Evolutionary conservation across 2,888 invertebrate genomes (phyloP), one percentile per base, ranked within the genome.

Genomic region (Cryptocheilus praepositus): DNA sequence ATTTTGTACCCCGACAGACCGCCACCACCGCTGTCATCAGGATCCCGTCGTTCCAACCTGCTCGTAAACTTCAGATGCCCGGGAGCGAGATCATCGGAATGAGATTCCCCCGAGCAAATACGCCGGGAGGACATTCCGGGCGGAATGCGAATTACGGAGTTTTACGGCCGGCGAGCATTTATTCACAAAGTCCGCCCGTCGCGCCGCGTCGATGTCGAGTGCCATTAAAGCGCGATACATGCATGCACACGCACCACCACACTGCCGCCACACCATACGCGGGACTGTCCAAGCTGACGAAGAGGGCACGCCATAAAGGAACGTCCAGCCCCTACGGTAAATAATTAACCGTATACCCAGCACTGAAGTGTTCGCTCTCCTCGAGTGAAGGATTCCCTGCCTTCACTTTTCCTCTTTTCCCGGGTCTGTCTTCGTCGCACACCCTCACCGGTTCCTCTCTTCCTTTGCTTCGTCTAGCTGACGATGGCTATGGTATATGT

Each of bases 311-410:
- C 46, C 52, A 64, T 60, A 51, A 66, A 69, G 71, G 69, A 68
- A 69, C 49, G 16, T 49, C 49, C 49, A 18, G 58, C 66, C 76
- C 63, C 76, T 76, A 58, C 67, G 59, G 71, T 77, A 77, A 77
- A 76, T 77, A 77, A 77, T 77, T 77, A 76, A 73, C 73, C 67
- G 71, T 70, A 74, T 71, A 69, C 67, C 62, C 16, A n/a, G 52
- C 52, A 71, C 51, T 70, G 60, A 67, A 66, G 71, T 62, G 65
- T 71, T 76, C 71, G 58, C 73, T 76, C 73, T 76, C 73, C 76
- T 73, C 70, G 65, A 76, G 52, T 62, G 59, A 69, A 74, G 73
- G 70, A 77, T 77, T 67, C 66, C 62, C 66, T 5, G 49, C 49
- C 16, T n/a, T 49, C 49, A n/a, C n/a, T n/a, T n/a, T 36, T 11